Conservation (phyloP, 2,888 invertebrate species). For the Andricus quercusramuli region DNA sequence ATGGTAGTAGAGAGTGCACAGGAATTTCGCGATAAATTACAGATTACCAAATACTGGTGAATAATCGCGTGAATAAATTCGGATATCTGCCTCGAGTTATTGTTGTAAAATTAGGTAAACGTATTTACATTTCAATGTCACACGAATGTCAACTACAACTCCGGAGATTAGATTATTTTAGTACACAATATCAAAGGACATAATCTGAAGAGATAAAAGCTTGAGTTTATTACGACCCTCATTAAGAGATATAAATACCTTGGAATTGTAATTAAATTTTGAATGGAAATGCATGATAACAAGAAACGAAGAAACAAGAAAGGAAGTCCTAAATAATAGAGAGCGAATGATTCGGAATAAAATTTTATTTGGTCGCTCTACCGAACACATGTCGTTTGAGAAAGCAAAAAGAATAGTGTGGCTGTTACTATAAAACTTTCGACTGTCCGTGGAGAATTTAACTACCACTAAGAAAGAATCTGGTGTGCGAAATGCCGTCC, state of each 20-base stretch:
- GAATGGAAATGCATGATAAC: background rate
- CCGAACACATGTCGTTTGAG: constrained; percentile 20
- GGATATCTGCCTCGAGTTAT: constrained; percentile 40
- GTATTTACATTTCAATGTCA: constrained; percentile 44
- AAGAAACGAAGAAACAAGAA: background rate
- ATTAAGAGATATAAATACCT: background rate
- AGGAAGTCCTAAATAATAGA: background rate
- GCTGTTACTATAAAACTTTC: constrained; percentile 47
- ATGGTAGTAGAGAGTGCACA: constrained; percentile 32
- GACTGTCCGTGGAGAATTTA: constrained; percentile 50
- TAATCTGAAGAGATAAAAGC: background rate
- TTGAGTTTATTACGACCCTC: background rate
- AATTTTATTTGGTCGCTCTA: constrained; percentile 2
- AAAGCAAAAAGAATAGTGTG: constrained; percentile 26
- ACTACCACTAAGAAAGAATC: constrained; percentile 47
- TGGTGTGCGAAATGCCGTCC: constrained; percentile 53
- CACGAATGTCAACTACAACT: background rate
- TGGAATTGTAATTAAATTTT: too few relatives aligned
- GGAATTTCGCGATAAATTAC: constrained; percentile 48
- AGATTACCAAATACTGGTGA: constrained; percentile 46
- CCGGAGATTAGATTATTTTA: constrained; percentile 37
- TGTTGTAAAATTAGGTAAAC: constrained; percentile 44
- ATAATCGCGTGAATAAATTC: constrained; percentile 44
- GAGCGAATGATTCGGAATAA: constrained; percentile 34
- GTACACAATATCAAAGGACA: background rate